Evolutionary conservation across 2,888 invertebrate species (phyloP).

Genomic region (Epistrophe eligans): DNA sequence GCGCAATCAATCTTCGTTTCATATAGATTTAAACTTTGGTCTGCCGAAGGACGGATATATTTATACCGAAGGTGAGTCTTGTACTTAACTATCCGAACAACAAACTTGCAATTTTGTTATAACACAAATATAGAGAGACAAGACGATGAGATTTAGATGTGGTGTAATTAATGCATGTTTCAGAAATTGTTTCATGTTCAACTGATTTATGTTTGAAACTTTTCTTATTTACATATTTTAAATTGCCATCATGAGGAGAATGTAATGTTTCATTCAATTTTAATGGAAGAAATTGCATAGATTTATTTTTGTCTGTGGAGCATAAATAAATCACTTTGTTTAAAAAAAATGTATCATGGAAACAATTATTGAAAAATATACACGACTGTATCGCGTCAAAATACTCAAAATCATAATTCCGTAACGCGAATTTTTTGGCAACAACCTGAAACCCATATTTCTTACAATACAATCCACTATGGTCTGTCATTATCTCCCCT

Average conservation of each 20-base stretch:
- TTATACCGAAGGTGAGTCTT: constrained; percentile 14
- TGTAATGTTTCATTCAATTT: not conserved
- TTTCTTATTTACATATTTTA: constrained; percentile 8
- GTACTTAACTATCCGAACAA: constrained; percentile 37
- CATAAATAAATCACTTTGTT: not conserved
- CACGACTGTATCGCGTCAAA: no score
- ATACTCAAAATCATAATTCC: no score
- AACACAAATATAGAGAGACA: constrained; percentile 14
- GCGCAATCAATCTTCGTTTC: constrained; percentile 67
- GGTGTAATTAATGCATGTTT: constrained; percentile 36
- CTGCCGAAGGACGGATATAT: not conserved
- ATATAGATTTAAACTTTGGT: constrained; percentile 5
- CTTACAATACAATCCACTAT: no score
- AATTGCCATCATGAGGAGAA: not conserved
- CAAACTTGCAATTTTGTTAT: constrained; percentile 7
- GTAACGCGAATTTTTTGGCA: no score
- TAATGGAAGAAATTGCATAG: not conserved
- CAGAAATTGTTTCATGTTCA: constrained; percentile 43
- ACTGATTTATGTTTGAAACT: constrained; percentile 50
- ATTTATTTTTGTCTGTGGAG: not conserved
- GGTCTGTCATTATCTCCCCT: no score
- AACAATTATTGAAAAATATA: no score
- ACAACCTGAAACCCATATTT: no score
- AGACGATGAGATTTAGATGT: not conserved
- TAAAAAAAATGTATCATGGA: not conserved